Base-by-base conservation (phyloP, 92 coral and sea anemone species). In the Palythoa grandis region DNA sequence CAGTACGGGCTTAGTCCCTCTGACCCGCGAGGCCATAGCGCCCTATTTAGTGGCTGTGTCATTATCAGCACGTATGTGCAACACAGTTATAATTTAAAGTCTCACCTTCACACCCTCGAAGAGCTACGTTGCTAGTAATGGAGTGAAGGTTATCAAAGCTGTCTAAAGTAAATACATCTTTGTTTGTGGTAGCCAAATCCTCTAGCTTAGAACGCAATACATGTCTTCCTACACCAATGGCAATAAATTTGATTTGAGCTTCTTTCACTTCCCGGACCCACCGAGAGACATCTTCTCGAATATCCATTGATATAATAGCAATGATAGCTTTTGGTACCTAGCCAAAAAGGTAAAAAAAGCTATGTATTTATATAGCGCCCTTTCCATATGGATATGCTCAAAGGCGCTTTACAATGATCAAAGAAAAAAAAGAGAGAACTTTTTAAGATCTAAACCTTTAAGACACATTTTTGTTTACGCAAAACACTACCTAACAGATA, bases 71-170 rank as follows among this genome's bases (percentile, higher is more conserved):
- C n/a, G n/a, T n/a, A n/a, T n/a, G n/a, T n/a, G n/a, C n/a, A n/a
- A n/a, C n/a, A n/a, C n/a, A n/a, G n/a, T n/a, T n/a, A n/a, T 40
- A 50, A 50, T 53, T 1, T 11, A 74, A n/a, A 56, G 0, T 8
- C 84, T 38, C 22, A 96, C 99, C 98, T 92, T 90, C 83, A 79
- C 99, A 96, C 0, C 95, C 94, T 63, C 90, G 87, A 72, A 82
- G 91, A 3, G 95, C 93, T 52, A 96, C 70, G 72, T 75, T 86
- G 37, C 90, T 90, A 67, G 86, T 79, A 78, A 95, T 77, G n/a
- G 79, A 76, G 3, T 66, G 83, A 15, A 96, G 92, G 35, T 90
- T 93, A 20, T 83, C 89, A 56, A 93, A 91, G 37, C 82, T 87
- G n/a, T 74, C 70, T 19, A 95, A 52, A 29, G 60, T 86, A 89